Evolutionary conservation across 2,797 vertebrate genomes (phyloP).

Genomic region (Dipus sagitta): DNA sequence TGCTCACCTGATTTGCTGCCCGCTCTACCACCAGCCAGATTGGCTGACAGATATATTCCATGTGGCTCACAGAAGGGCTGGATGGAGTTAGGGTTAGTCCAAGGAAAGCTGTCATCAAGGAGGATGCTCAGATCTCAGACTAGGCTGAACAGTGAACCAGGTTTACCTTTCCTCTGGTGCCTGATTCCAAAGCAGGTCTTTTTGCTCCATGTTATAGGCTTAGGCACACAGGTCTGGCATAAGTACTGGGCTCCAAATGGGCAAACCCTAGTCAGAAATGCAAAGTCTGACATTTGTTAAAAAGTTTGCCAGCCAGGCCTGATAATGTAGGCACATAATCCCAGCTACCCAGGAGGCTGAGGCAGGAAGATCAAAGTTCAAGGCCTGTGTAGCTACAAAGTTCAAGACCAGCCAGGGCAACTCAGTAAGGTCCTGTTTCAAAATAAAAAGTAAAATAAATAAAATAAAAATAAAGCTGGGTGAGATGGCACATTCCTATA

Average conservation of each 20-base stretch:
- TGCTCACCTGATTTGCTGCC: not conserved
- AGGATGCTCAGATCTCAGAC: not conserved
- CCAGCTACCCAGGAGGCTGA: no score
- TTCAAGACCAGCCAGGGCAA: no score
- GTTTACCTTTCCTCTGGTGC: not conserved
- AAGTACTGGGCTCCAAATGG: slow-evolving; percentile 10
- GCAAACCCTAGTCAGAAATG: not conserved
- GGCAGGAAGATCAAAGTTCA: no score
- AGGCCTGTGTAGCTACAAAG: no score
- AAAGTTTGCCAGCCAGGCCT: no score
- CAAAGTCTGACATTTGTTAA: not conserved
- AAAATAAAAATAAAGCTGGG: no score
- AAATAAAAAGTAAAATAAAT: no score
- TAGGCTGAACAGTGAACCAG: not conserved
- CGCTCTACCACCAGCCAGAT: not conserved
- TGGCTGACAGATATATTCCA: not conserved
- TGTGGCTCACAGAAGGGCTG: not conserved
- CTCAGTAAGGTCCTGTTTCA: no score
- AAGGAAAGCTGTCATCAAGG: not conserved
- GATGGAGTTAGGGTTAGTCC: not conserved
- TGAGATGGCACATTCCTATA: no score
- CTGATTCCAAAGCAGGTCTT: not conserved
- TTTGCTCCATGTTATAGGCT: not conserved
- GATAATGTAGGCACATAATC: no score
- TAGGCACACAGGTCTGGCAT: not conserved